A percentile compares a stretch with the other conserved stretches of the same genome.
These are phyloP conservation scores for Hydrolagus affinis DNA, from an alignment of 2,113 vertebrate species.

Conservation along the genomic window DNA sequence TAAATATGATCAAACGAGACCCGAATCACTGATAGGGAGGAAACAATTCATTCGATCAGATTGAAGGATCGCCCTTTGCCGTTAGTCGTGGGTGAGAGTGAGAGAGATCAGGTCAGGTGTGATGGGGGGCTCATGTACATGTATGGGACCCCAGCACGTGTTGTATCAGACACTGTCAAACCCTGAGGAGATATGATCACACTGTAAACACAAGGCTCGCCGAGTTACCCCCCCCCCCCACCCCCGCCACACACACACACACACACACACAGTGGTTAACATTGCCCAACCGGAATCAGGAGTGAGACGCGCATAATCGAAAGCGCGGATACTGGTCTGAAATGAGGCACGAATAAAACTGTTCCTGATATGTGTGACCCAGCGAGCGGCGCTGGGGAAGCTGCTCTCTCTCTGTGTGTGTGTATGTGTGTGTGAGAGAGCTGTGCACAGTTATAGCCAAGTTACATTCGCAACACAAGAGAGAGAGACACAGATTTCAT, in stretches of 20 bases:
- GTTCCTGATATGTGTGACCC: background rate
- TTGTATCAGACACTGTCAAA: background rate
- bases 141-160: constrained; percentile 1
- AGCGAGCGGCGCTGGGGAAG: background rate
- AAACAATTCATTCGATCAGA: background rate
- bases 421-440: background rate
- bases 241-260: no score
- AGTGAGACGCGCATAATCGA: background rate
- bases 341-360: background rate
- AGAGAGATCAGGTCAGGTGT: background rate
- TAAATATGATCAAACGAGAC: no score
- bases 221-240: no score
- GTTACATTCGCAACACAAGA: background rate
- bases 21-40: no score
- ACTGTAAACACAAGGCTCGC: background rate
- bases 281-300: no score
- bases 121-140: no score
- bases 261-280: background rate
- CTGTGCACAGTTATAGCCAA: no score
- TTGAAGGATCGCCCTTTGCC: background rate
- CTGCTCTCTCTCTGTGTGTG: background rate
- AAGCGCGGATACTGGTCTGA: background rate
- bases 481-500: background rate
- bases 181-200: background rate
- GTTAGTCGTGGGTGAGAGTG: no score